Conservation (phyloP, 1,140 invertebrate species). For the Drosophila setifemur region DNA sequence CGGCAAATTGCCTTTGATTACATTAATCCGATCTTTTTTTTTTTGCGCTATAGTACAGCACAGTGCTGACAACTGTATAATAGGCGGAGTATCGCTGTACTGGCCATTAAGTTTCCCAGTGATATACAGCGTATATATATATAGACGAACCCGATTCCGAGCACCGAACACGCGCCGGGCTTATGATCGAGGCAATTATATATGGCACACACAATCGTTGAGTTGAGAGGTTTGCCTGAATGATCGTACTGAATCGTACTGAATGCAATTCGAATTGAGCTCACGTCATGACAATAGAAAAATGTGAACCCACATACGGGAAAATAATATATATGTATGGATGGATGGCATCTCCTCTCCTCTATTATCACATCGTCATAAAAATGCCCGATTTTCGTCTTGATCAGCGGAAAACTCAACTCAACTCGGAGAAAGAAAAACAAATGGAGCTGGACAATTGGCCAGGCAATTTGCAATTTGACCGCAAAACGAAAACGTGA, state of each 20-base stretch:
- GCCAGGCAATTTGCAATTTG: slow-evolving; percentile 69
- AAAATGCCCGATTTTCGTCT: slow-evolving; percentile 66
- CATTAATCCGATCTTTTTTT: slow-evolving; percentile 53
- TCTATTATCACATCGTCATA: slow-evolving; percentile 52
- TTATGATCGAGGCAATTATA: slow-evolving; percentile 78
- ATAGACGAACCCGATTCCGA: slow-evolving; percentile 9
- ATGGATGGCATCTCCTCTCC: slow-evolving; percentile 35
- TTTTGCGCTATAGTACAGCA: slow-evolving; percentile 38
- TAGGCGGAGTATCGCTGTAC: slow-evolving; percentile 46
- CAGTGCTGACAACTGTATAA: slow-evolving; percentile 53
- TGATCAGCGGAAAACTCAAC: slow-evolving; percentile 39
- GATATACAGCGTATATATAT: background rate
- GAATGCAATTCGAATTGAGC: slow-evolving; percentile 62
- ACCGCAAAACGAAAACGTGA: slow-evolving; percentile 71
- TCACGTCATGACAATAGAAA: slow-evolving; percentile 62
- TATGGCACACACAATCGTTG: slow-evolving; percentile 39
- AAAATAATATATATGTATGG: slow-evolving; percentile 11
- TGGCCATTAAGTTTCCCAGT: slow-evolving; percentile 62
- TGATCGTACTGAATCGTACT: background rate
- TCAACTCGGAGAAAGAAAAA: slow-evolving; percentile 14
- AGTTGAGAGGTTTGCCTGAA: background rate
- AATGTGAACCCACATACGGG: slow-evolving; percentile 13
- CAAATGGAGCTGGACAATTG: slow-evolving; percentile 43
- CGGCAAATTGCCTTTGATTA: slow-evolving; percentile 60
- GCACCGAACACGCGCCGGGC: slow-evolving; percentile 56